Conservation (phyloP, 2,113 vertebrate genomes). For the Aramus guarauna region DNA sequence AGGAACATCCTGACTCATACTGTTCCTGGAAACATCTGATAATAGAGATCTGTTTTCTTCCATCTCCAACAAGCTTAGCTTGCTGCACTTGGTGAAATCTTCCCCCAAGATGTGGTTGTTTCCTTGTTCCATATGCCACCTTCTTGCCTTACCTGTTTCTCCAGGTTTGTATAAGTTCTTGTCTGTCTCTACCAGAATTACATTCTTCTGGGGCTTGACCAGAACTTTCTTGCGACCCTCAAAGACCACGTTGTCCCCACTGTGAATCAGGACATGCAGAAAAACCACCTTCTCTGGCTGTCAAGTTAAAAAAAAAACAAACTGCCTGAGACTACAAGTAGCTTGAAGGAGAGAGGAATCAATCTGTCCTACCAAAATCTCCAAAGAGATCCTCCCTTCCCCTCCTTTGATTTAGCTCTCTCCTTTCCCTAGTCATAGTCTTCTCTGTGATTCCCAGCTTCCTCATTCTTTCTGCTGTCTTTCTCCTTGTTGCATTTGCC, state of each 20-base stretch:
- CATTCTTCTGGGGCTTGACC: background rate
- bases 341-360: background rate
- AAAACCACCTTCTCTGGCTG: background rate
- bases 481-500: background rate
- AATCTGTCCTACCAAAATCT: background rate
- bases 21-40: background rate
- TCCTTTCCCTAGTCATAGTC: background rate
- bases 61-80: background rate
- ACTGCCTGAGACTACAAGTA: background rate
- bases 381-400: background rate
- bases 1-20: background rate
- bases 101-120: background rate
- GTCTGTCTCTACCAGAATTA: conserved; percentile 61
- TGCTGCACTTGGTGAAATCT: background rate
- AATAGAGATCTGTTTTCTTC: background rate
- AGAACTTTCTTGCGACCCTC: conserved; percentile 53
- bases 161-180: conserved; percentile 63
- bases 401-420: background rate
- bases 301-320: background rate
- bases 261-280: conserved; percentile 6
- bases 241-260: background rate
- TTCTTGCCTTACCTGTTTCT: conserved; percentile 10
- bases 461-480: background rate
- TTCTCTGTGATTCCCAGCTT: background rate
- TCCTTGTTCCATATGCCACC: background rate